A percentile compares a stretch with the other conserved stretches of the same genome.
Conservation (phyloP, 2,888 invertebrate species). For the Oscheius myriophilus region DNA sequence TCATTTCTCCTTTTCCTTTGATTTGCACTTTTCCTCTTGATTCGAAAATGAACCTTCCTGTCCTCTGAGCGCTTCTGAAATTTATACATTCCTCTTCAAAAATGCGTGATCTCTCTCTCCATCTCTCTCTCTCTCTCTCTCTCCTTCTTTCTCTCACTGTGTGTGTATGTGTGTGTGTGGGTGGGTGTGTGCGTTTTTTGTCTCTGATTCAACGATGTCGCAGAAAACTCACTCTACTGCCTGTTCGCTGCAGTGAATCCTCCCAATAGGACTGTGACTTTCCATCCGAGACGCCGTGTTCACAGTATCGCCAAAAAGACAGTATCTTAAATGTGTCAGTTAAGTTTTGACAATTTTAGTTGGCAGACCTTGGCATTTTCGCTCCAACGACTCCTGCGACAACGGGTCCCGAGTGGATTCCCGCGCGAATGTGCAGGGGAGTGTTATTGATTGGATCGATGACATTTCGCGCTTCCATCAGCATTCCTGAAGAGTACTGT, state of each 20-base stretch:
- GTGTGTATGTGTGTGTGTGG: no score
- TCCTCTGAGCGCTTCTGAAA: conserved; percentile 52
- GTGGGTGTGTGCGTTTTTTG: no score
- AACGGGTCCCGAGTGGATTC: conserved; percentile 65
- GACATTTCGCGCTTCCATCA: conserved; percentile 66
- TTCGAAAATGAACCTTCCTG: conserved; percentile 64
- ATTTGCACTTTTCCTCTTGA: conserved; percentile 59
- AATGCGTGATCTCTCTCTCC: no score
- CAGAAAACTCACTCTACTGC: conserved; percentile 47
- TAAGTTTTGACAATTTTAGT: neutral
- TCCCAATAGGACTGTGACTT: conserved; percentile 56
- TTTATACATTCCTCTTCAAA: neutral
- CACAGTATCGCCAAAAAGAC: conserved; percentile 64
- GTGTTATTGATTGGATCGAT: conserved; percentile 57
- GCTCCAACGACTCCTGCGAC: conserved; percentile 66
- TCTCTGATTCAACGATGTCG: no score
- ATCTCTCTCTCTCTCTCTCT: no score
- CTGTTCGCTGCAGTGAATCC: conserved; percentile 60
- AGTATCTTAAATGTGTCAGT: conserved; percentile 46
- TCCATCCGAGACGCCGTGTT: conserved; percentile 64
- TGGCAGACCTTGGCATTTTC: conserved; percentile 62
- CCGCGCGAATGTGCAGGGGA: conserved; percentile 58
- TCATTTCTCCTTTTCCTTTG: conserved; percentile 66
- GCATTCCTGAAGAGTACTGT: conserved; percentile 57
- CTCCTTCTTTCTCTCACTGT: no score